A percentile compares a stretch with the other conserved stretches of the same genome.
phyloP scores from a whole-genome alignment of 2,113 vertebrate genomes.

The Eublepharis macularius region DNA sequence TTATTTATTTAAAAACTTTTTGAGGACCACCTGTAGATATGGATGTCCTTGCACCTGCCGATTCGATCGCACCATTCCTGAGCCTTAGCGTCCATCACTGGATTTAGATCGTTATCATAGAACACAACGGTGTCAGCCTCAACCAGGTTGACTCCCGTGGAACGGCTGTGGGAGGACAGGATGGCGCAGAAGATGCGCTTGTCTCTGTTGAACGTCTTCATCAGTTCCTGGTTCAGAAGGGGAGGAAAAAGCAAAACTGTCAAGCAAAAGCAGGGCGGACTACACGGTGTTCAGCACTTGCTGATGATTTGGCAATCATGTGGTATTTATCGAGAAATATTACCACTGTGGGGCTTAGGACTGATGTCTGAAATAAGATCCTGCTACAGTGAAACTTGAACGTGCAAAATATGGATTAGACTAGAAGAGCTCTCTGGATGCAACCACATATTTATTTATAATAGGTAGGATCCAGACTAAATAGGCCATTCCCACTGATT shows the following conservation, averaged over 20 bases:
- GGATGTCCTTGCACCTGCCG: conserved; percentile 91
- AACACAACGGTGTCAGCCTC: conserved; percentile 92
- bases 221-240: conserved; percentile 75
- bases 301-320: background rate
- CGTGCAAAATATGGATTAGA: too few species aligned
- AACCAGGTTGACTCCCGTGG: conserved; percentile 83
- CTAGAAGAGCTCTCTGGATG: too few species aligned
- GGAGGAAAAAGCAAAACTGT: background rate
- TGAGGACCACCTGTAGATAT: conserved; percentile 88
- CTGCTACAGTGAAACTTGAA: too few species aligned
- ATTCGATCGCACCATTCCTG: conserved; percentile 94
- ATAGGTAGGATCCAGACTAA: too few species aligned
- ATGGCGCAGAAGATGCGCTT: conserved; percentile 90
- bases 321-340: too few species aligned
- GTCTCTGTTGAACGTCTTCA: conserved; percentile 89
- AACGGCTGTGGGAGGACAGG: conserved; percentile 90
- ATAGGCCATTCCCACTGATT: too few species aligned
- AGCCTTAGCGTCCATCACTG: conserved; percentile 89
- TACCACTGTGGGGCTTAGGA: too few species aligned
- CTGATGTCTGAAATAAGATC: too few species aligned
- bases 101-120: conserved; percentile 92
- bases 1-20: too few species aligned
- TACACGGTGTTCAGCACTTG: rapidly evolving
- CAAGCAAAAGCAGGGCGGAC: background rate
- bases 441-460: too few species aligned